phyloP scores from a whole-genome alignment of 1,140 invertebrate genomes.

The Anadara kagoshimensis region DNA sequence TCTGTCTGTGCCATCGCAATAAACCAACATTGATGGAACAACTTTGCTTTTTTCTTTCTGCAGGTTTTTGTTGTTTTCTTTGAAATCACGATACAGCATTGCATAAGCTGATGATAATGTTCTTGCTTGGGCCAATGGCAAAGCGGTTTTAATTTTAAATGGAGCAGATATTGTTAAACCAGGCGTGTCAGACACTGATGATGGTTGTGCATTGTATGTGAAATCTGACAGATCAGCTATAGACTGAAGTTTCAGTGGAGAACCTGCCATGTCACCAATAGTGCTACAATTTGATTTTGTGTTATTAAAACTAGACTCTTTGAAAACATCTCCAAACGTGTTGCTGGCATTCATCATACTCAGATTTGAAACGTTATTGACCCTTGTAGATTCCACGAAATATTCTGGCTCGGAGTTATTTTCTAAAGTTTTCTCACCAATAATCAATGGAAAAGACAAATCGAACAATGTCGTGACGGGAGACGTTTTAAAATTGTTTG shows the following conservation, averaged over 20 bases:
- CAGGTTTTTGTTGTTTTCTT: neutral
- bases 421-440: too few relatives aligned
- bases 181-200: slow-evolving; percentile 3
- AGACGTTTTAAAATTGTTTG: too few relatives aligned
- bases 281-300: too few relatives aligned
- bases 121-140: slow-evolving; percentile 22
- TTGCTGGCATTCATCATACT: too few relatives aligned
- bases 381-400: too few relatives aligned
- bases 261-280: slow-evolving; percentile 25
- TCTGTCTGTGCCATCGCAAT: slow-evolving; percentile 31
- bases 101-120: slow-evolving; percentile 9
- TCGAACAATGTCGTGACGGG: too few relatives aligned
- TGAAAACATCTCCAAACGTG: too few relatives aligned
- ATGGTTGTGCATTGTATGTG: neutral
- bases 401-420: too few relatives aligned
- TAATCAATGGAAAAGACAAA: too few relatives aligned
- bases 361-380: too few relatives aligned
- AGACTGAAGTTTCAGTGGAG: slow-evolving; percentile 37
- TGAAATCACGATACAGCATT: neutral
- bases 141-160: slow-evolving; percentile 6
- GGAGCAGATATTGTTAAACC: neutral
- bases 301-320: too few relatives aligned
- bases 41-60: neutral
- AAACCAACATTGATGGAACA: slow-evolving; percentile 4
- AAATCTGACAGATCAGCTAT: slow-evolving; percentile 38